Percentiles rank a stretch among this genome's conserved stretches.
Conservation (phyloP, 2,888 invertebrate species). For the Rhorus exstirpatorius region DNA sequence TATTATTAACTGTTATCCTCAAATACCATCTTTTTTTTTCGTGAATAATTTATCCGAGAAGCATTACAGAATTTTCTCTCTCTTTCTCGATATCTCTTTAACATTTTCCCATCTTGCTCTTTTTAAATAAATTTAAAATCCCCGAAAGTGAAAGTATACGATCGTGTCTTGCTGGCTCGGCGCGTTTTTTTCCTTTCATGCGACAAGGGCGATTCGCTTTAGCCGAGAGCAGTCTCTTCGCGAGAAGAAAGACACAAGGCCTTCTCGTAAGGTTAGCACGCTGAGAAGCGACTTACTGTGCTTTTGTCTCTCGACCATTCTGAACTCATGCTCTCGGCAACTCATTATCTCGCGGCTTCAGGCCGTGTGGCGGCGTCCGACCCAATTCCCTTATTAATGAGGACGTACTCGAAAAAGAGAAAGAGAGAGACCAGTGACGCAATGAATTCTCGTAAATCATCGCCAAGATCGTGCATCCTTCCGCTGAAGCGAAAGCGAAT, state of each 20-base stretch:
- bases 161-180: constrained; percentile 41
- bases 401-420: constrained; percentile 68
- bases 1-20: constrained; percentile 69
- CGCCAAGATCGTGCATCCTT: constrained; percentile 53
- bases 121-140: constrained; percentile 26
- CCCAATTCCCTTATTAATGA: constrained; percentile 80
- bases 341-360: constrained; percentile 76
- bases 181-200: constrained; percentile 44
- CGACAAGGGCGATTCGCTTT: constrained; percentile 64
- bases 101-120: not conserved
- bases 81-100: not conserved
- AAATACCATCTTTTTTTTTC: constrained; percentile 22
- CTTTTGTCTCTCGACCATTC: constrained; percentile 72
- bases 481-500: constrained; percentile 30
- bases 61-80: not conserved
- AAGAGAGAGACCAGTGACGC: constrained; percentile 34
- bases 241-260: constrained; percentile 37
- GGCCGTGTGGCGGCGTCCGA: constrained; percentile 67
- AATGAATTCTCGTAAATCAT: constrained; percentile 69
- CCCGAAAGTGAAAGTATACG: constrained; percentile 56
- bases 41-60: constrained; percentile 22
- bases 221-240: constrained; percentile 5
- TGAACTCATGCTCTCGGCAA: constrained; percentile 70
- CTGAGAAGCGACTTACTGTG: constrained; percentile 59
- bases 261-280: constrained; percentile 44